A percentile compares a stretch with the other conserved stretches of the same genome.
These are phyloP conservation scores for Caradrina clavipalpis DNA, from an alignment of 2,888 invertebrate genomes.

Conservation along the genomic window DNA sequence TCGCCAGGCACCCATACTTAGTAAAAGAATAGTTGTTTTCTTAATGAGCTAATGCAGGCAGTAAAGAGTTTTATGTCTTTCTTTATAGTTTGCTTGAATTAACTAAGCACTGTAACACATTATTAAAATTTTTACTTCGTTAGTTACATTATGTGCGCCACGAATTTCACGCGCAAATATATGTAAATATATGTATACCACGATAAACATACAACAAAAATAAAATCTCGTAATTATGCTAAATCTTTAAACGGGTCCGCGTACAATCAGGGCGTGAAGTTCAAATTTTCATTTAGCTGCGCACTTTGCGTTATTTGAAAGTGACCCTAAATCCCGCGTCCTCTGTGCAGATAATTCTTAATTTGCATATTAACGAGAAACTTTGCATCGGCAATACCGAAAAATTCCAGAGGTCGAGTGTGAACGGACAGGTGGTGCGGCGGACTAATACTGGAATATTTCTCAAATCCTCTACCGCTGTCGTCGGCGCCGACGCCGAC, in stretches of 20 bases:
- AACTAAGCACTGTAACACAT: constrained; percentile 80
- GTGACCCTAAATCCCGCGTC: constrained; percentile 83
- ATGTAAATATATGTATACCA: constrained; percentile 78
- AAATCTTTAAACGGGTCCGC: constrained; percentile 83
- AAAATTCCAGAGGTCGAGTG: constrained; percentile 85
- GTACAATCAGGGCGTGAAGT: constrained; percentile 82
- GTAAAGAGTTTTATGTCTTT: constrained; percentile 80
- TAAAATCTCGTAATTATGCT: constrained; percentile 83
- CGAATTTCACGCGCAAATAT: constrained; percentile 76
- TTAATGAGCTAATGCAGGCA: constrained; percentile 76
- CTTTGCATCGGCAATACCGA: constrained; percentile 87
- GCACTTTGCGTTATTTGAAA: constrained; percentile 79
- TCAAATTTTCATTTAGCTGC: constrained; percentile 80
- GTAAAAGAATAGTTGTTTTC: constrained; percentile 72
- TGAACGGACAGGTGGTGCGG: constrained; percentile 84
- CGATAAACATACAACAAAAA: constrained; percentile 78
- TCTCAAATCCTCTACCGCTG: constrained; percentile 73
- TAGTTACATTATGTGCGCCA: constrained; percentile 73
- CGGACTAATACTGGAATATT: constrained; percentile 80
- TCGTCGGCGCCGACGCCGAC: constrained; percentile 57
- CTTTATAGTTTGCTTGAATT: constrained; percentile 81
- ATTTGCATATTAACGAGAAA: constrained; percentile 91
- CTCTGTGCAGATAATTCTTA: constrained; percentile 86
- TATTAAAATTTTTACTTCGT: constrained; percentile 78
- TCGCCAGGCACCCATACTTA: constrained; percentile 66